phyloP scores from a whole-genome alignment of 2,888 invertebrate genomes.

The Hemithea aestivaria region DNA sequence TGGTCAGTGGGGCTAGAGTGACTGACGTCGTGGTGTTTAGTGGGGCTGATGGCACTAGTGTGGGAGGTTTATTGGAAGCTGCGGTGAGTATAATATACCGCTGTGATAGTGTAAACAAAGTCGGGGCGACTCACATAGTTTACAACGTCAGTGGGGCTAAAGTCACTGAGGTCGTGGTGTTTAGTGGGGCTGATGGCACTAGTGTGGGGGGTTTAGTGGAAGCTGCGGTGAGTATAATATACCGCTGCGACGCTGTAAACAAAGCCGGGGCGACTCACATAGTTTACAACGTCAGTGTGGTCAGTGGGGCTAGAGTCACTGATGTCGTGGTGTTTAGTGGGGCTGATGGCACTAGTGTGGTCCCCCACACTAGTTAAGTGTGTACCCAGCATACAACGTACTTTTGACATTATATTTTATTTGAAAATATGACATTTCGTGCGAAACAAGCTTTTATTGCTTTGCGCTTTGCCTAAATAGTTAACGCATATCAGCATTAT shows the following conservation, averaged over 20 bases:
- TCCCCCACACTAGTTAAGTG: no score
- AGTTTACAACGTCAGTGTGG: conserved; percentile 62
- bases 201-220: conserved; percentile 36
- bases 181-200: conserved; percentile 33
- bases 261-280: conserved; percentile 76
- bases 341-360: conserved; percentile 38
- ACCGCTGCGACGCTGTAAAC: conserved; percentile 80
- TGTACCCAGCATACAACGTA: no score
- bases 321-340: conserved; percentile 38
- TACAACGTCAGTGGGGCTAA: conserved; percentile 61
- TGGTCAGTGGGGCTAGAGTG: conserved; percentile 51
- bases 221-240: conserved; percentile 39
- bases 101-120: conserved; percentile 80
- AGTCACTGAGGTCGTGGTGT: conserved; percentile 40
- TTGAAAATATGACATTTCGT: no score
- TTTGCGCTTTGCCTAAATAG: no score
- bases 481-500: no score
- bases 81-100: conserved; percentile 45
- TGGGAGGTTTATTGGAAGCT: conserved; percentile 37
- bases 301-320: conserved; percentile 31
- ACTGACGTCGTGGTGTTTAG: conserved; percentile 37
- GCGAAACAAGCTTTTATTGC: no score
- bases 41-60: conserved; percentile 35
- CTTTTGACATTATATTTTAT: no score
- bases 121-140: conserved; percentile 72